These are phyloP conservation scores for Rhamphomyia laevipes DNA, from an alignment of 2,888 invertebrate species.

Conservation along the genomic window DNA sequence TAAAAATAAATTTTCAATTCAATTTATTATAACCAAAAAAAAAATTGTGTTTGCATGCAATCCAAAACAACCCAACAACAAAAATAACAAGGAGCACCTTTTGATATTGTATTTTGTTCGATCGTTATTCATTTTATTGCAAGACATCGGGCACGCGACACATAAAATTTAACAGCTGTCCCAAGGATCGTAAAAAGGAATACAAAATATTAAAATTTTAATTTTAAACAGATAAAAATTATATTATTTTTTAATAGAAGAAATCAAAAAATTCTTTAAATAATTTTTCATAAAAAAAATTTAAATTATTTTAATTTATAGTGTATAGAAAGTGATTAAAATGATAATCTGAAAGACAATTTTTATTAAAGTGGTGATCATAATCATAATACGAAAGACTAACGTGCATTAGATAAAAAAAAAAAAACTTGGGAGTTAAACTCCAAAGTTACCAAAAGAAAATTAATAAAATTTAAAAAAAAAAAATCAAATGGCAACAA, in stretches of 20 bases:
- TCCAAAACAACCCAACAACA: slow-evolving; percentile 13
- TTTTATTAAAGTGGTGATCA: neutral
- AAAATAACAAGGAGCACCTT: neutral
- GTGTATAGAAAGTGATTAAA: neutral
- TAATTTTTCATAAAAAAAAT: neutral
- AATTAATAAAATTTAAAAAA: neutral
- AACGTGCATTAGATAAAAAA: too few relatives aligned
- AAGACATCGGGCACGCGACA: slow-evolving; percentile 50
- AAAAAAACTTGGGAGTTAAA: neutral
- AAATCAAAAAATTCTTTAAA: neutral
- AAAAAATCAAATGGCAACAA: slow-evolving; percentile 27
- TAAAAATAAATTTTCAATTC: too few relatives aligned
- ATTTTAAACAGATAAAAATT: neutral
- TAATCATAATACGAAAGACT: too few relatives aligned
- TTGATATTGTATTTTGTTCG: neutral
- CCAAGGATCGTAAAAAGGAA: slow-evolving; percentile 36
- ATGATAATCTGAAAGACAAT: neutral
- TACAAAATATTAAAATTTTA: slow-evolving; percentile 3
- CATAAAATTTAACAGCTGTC: slow-evolving; percentile 51
- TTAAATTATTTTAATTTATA: neutral
- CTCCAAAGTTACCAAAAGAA: neutral
- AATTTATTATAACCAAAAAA: neutral
- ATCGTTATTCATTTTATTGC: slow-evolving; percentile 36
- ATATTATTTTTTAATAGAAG: neutral
- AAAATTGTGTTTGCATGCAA: slow-evolving; percentile 12